phyloP scores from a whole-genome alignment of 2,797 vertebrate species.

The Bryconaethiops microstoma region DNA sequence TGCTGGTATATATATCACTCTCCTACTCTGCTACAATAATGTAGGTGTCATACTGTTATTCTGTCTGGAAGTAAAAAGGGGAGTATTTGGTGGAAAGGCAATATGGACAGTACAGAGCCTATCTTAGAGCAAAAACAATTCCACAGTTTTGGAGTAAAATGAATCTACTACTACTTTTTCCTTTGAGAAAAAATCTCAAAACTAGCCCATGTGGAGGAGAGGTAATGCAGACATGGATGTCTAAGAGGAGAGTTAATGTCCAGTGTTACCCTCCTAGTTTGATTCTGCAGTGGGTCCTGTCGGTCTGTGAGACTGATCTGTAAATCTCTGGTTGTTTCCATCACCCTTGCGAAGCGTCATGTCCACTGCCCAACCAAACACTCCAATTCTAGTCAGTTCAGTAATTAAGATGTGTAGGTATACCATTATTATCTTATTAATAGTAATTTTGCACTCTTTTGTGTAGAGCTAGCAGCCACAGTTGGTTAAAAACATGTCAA shows the following conservation, averaged over 20 bases:
- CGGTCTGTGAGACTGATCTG: not conserved
- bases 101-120: not conserved
- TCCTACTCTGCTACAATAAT: not conserved
- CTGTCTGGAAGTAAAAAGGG: too few species aligned
- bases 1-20: not conserved
- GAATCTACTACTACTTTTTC: not conserved
- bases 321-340: not conserved
- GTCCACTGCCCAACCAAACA: not conserved
- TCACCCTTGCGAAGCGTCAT: not conserved
- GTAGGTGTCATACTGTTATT: too few species aligned
- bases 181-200: not conserved
- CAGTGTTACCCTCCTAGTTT: not conserved
- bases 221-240: not conserved
- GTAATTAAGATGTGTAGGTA: not conserved
- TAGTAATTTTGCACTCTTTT: not conserved
- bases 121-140: not conserved
- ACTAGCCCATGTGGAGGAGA: not conserved
- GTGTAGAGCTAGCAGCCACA: not conserved
- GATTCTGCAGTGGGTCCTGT: not conserved
- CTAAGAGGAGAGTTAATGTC: not conserved
- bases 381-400: not conserved
- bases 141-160: not conserved
- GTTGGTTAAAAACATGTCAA: not conserved
- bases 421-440: not conserved
- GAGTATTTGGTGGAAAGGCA: not conserved